These are phyloP conservation scores for Sinonovacula constricta DNA, from an alignment of 1,140 invertebrate genomes.

Conservation along the genomic window DNA sequence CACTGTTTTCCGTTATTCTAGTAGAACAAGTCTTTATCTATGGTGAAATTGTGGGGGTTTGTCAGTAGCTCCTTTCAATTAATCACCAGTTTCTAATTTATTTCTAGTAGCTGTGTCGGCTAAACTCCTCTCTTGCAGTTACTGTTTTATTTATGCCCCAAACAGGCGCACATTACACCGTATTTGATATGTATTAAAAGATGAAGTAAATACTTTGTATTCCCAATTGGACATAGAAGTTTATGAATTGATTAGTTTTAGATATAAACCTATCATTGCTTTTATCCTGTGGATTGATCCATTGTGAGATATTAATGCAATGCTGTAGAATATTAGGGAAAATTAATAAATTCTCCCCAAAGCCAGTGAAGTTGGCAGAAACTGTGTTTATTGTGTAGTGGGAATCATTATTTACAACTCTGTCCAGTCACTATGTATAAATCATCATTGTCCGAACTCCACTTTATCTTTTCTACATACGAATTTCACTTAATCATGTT, in stretches of 20 bases:
- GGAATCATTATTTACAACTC: slow-evolving; percentile 42
- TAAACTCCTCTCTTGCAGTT: too few species aligned
- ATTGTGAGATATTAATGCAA: neutral
- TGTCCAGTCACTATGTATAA: slow-evolving; percentile 27
- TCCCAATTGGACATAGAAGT: neutral
- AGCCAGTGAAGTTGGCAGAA: slow-evolving; percentile 36
- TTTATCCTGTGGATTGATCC: neutral
- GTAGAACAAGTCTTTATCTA: too few species aligned
- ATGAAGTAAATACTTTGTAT: too few species aligned
- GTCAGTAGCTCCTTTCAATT: too few species aligned
- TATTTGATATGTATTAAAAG: too few species aligned
- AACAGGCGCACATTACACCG: too few species aligned
- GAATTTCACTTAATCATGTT: slow-evolving; percentile 32
- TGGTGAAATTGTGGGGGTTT: too few species aligned
- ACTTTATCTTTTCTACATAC: slow-evolving; percentile 27
- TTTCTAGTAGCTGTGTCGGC: too few species aligned
- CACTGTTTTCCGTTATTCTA: too few species aligned
- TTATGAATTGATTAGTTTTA: neutral
- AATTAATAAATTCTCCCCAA: slow-evolving; percentile 36
- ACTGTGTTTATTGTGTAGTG: slow-evolving; percentile 40
- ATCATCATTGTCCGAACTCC: slow-evolving; percentile 44
- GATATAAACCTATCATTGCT: neutral
- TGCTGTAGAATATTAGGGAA: slow-evolving; percentile 3
- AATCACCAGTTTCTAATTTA: too few species aligned
- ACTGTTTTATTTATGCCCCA: too few species aligned